These are phyloP conservation scores for Pipistrellus kuhlii DNA, from an alignment of 2,797 vertebrate species.

Conservation along the genomic window DNA sequence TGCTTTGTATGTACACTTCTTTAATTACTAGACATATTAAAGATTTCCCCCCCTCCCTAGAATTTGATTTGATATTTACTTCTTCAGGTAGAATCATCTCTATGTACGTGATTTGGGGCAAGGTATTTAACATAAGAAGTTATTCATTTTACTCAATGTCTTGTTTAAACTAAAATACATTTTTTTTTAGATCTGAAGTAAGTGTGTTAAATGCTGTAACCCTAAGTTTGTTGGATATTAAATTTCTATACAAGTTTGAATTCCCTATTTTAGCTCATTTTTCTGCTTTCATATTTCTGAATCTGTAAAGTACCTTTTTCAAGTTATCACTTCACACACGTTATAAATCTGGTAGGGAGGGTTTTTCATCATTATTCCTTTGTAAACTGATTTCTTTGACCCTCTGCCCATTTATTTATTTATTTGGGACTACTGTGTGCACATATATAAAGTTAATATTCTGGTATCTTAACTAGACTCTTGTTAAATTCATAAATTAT, in stretches of 20 bases:
- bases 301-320: not conserved
- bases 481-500: conserved; percentile 55
- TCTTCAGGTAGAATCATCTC: conserved; percentile 5
- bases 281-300: not conserved
- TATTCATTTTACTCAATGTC: conserved; percentile 51
- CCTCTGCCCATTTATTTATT: not conserved
- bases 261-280: not conserved
- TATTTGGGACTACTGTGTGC: conserved; percentile 37
- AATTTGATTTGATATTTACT: conserved; percentile 24
- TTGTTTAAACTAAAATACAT: not conserved
- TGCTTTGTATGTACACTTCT: conserved; percentile 4
- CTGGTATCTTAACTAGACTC: not conserved
- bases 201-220: not conserved
- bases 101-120: not conserved
- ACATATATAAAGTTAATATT: conserved; percentile 48
- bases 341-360: not conserved
- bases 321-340: not conserved
- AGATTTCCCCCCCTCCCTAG: not conserved
- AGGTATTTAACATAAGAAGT: conserved; percentile 18
- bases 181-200: conserved; percentile 11
- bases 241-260: conserved; percentile 2
- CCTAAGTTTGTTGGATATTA: conserved; percentile 18
- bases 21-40: conserved; percentile 41
- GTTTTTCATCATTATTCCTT: not conserved
- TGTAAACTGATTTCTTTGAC: conserved; percentile 10